Conservation (phyloP, 2,797 vertebrate genomes). For the Falco cherrug region DNA sequence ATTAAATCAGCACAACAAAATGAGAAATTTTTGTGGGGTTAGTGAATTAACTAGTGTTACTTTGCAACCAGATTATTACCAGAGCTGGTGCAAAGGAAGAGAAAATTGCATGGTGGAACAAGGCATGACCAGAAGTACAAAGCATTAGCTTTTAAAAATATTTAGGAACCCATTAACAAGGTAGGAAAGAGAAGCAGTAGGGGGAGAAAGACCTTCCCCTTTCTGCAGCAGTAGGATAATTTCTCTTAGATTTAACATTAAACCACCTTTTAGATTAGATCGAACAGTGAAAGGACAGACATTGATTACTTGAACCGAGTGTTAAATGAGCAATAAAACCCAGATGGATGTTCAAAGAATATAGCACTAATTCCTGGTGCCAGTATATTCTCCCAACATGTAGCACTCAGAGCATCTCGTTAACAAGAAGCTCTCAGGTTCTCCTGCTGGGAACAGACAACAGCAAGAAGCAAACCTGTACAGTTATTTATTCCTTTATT, state of each 20-base stretch:
- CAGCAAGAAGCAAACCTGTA: constrained; percentile 8
- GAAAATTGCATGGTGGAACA: background rate
- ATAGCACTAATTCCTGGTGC: background rate
- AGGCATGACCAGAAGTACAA: background rate
- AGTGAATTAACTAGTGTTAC: background rate
- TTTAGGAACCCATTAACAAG: background rate
- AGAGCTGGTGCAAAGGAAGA: background rate
- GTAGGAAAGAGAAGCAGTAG: background rate
- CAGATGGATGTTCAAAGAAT: background rate
- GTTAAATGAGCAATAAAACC: constrained; percentile 33
- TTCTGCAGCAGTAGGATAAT: background rate
- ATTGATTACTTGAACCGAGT: background rate
- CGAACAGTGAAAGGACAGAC: background rate
- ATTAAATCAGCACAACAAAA: background rate
- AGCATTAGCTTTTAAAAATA: background rate
- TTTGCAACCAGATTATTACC: background rate
- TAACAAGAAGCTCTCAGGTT: background rate
- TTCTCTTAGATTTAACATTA: background rate
- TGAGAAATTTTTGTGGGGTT: background rate
- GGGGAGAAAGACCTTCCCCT: background rate
- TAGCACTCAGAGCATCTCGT: background rate
- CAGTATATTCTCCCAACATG: background rate
- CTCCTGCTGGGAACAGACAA: constrained; percentile 7
- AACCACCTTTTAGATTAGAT: background rate
- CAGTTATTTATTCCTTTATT: constrained; percentile 27